Conservation (phyloP, 2,113 vertebrate species). For the Indicator maculatus region DNA sequence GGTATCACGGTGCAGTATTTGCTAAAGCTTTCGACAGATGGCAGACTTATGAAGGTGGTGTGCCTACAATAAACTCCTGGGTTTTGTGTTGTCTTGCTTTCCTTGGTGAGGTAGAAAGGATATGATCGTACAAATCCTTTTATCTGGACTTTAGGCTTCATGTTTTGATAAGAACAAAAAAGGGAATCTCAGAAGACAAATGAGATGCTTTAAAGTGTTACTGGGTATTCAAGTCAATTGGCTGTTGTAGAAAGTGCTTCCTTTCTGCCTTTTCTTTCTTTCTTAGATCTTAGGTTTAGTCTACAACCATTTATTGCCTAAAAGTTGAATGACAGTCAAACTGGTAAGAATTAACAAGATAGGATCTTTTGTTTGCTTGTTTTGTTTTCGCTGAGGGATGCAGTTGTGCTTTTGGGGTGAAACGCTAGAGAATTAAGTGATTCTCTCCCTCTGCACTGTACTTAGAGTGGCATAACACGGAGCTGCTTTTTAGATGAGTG, state of each 20-base stretch:
- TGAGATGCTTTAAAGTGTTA: not conserved
- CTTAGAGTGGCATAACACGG: not conserved
- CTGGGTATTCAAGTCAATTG: not conserved
- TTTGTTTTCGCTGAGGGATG: not conserved
- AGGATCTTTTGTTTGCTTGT: not conserved
- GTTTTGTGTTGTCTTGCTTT: not conserved
- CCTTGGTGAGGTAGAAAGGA: not conserved
- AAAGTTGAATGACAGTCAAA: not conserved
- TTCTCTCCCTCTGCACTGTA: not conserved
- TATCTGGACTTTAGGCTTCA: not conserved
- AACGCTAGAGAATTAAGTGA: not conserved
- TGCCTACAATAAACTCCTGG: not conserved
- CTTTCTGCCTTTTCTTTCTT: not conserved
- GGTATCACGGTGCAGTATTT: not conserved
- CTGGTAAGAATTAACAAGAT: not conserved
- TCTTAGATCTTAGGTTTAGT: not conserved
- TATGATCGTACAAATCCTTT: not conserved
- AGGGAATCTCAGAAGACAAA: not conserved
- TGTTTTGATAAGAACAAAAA: not conserved
- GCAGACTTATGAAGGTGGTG: not conserved
- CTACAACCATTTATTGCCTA: not conserved
- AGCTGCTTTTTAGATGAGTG: not conserved
- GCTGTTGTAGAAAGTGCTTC: not conserved
- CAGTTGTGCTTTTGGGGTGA: not conserved
- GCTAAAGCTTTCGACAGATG: not conserved